Conservation (phyloP, 2,888 invertebrate species). For the Noctua janthina region DNA sequence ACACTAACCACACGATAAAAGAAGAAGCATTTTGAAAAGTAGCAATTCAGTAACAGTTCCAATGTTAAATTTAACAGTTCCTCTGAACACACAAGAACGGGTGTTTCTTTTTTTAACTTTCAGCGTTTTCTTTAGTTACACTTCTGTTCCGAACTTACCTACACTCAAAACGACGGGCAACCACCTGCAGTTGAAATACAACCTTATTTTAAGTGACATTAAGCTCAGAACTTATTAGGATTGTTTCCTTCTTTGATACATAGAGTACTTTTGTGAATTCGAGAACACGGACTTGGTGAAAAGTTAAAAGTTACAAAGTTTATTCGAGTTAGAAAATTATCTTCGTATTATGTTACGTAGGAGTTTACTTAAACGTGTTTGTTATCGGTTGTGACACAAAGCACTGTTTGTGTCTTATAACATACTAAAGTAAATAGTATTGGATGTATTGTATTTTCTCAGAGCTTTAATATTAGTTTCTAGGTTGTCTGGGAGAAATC, state of each 20-base stretch:
- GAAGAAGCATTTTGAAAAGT: not conserved
- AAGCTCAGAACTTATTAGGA: conserved; percentile 41
- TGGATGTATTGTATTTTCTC: not conserved
- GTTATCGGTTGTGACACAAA: conserved; percentile 66
- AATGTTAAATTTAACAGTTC: conserved; percentile 71
- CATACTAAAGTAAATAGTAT: not conserved
- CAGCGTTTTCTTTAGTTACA: conserved; percentile 70
- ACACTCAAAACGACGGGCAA: conserved; percentile 61
- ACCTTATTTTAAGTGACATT: conserved; percentile 35
- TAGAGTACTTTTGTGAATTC: conserved; percentile 78
- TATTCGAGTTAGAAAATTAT: conserved; percentile 78
- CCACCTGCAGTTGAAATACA: conserved; percentile 31
- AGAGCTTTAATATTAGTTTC: not conserved
- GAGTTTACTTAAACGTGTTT: conserved; percentile 71
- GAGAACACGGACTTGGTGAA: conserved; percentile 74
- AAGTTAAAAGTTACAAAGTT: conserved; percentile 79
- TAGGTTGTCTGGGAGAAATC: not conserved
- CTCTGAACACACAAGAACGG: conserved; percentile 62
- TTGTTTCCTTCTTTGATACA: conserved; percentile 67
- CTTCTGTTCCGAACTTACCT: conserved; percentile 63
- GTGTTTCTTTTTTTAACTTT: conserved; percentile 72
- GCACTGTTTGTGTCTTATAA: conserved; percentile 27
- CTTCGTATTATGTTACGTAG: conserved; percentile 74
- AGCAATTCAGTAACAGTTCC: conserved; percentile 46
- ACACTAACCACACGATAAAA: too few species aligned